Evolutionary conservation across 2,113 vertebrate species (phyloP).

Genomic region (Mustelus asterias): DNA sequence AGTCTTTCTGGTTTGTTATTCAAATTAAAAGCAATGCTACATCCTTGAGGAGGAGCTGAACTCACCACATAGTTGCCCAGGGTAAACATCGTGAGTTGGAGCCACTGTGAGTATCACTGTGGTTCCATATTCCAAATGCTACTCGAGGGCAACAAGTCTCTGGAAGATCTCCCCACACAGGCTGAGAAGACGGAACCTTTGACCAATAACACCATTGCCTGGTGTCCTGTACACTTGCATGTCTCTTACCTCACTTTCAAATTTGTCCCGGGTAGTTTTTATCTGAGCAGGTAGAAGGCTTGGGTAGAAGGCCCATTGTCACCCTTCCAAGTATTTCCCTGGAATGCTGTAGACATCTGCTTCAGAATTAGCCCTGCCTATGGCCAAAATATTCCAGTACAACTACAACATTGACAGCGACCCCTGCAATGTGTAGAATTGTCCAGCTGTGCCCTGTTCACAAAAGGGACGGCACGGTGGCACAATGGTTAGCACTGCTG

Average conservation of each 20-base stretch:
- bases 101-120: not conserved
- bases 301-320: not conserved
- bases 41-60: not conserved
- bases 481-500: too few relatives aligned
- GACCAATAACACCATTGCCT: not conserved
- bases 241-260: not conserved
- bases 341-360: too few relatives aligned
- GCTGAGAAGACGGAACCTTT: not conserved
- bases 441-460: not conserved
- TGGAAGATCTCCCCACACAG: not conserved
- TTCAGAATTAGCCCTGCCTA: not conserved
- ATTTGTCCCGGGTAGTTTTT: not conserved
- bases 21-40: not conserved
- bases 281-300: not conserved
- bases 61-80: not conserved
- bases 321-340: not conserved
- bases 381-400: not conserved
- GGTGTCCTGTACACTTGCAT: not conserved
- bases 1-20: not conserved
- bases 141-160: not conserved
- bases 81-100: not conserved
- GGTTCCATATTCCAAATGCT: not conserved
- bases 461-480: not conserved
- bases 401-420: not conserved
- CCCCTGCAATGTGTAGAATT: not conserved